Base-by-base conservation (phyloP, 2,113 vertebrate species). In the Calidris pygmaea region DNA sequence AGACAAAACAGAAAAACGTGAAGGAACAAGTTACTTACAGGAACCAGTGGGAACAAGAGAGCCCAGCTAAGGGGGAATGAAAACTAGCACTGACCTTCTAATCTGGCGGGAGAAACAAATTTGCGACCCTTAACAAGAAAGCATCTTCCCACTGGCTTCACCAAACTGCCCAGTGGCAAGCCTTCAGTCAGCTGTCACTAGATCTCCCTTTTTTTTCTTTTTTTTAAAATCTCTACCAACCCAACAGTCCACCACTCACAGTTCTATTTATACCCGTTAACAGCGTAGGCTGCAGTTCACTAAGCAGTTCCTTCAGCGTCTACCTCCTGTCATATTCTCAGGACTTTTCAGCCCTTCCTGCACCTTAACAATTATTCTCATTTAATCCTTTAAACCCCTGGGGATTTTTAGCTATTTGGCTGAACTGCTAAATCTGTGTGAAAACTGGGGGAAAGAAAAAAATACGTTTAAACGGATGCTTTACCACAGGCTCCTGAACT, bases 341-440 rank as follows among this genome's bases (percentile, higher is more conserved):
- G 20, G 50, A 81, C n/a, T 91, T 93, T 55, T 85, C 87, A 90
- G 68, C 21, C 68, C 55, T 87, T 95, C 22, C 70, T 52, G 34
- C 26, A 62, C 81, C 41, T 62, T 71, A 89, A 82, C 37, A 82
- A 82, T 6, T 68, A 10, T 82, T 91, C 52, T 76, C 62, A 52
- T 39, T 89, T 94, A 96, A 91, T 92, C 93, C 77, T 83, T 92
- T 89, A 97, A 95, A 92, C 26, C 55, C 32, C 50, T 80, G 56
- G 89, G 87, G 85, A 85, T 83, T 96, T 94, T 77, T 70, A 95
- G 84, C 84, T 92, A 84, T 94, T 90, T 89, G 70, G 73, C 37
- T 75, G 90, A 85, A 87, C 14, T 0, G 1, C 70, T 82, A 96
- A 66, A 29, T 62, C 95, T 85, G 35, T 3, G 4, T 72, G 58